phyloP scores from a whole-genome alignment of 2,797 vertebrate species.

The Neosilurus hyrtlii region DNA sequence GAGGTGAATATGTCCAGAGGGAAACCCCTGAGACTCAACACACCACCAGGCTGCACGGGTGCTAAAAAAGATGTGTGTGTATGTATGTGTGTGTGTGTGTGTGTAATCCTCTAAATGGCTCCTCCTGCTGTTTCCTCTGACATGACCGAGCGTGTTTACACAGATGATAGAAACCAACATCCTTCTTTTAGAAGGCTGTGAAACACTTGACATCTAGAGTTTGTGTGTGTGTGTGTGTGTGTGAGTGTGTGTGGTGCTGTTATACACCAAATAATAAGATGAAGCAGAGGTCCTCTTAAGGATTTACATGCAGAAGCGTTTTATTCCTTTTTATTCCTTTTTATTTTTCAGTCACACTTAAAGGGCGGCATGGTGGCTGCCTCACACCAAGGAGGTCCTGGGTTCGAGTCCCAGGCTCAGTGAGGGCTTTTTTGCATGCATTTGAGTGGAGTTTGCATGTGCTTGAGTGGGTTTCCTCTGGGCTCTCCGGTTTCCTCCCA shows the following conservation, averaged over 20 bases:
- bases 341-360: too few species aligned
- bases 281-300: not conserved
- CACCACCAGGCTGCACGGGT: not conserved
- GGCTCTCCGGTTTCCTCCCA: too few species aligned
- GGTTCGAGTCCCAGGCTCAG: too few species aligned
- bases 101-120: not conserved
- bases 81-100: not conserved
- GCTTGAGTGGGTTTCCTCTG: too few species aligned
- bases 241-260: slow-evolving; percentile 4
- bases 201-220: not conserved
- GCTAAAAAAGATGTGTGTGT: not conserved
- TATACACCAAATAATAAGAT: too few species aligned
- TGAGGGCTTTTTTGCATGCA: too few species aligned
- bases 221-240: slow-evolving; percentile 8
- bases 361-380: too few species aligned
- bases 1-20: not conserved
- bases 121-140: slow-evolving; percentile 38
- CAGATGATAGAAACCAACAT: slow-evolving; percentile 16
- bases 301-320: not conserved
- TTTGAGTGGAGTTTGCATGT: too few species aligned
- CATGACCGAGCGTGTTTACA: slow-evolving; percentile 46
- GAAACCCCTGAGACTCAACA: not conserved
- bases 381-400: too few species aligned
- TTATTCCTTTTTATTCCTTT: slow-evolving; percentile 7
- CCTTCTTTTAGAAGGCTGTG: not conserved